phyloP scores from a whole-genome alignment of 2,888 invertebrate species.

The Archips crataeganus region DNA sequence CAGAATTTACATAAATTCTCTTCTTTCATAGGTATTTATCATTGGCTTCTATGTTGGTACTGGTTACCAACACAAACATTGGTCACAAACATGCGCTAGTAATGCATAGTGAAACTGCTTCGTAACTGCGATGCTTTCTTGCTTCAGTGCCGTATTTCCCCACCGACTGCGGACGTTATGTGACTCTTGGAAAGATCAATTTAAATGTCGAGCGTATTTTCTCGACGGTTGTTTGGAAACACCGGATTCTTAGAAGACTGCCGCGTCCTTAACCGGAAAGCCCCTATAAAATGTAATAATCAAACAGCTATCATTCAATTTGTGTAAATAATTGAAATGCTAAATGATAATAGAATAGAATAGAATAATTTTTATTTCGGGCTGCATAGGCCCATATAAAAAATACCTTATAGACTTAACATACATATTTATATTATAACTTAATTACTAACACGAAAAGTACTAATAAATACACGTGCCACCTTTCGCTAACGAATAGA shows the following conservation, averaged over 20 bases:
- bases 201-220: conserved; percentile 23
- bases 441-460: no score
- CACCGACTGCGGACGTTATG: conserved; percentile 35
- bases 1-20: conserved; percentile 35
- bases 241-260: conserved; percentile 1
- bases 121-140: conserved; percentile 30
- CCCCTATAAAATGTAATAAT: conserved; percentile 9
- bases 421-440: no score
- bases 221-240: background rate
- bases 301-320: conserved; percentile 8
- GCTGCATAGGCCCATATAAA: no score
- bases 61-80: conserved; percentile 9
- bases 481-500: conserved; percentile 21
- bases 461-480: conserved; percentile 26
- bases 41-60: conserved; percentile 5
- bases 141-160: conserved; percentile 29
- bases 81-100: conserved; percentile 12
- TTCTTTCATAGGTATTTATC: conserved; percentile 20
- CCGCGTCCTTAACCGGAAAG: background rate
- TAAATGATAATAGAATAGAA: conserved; percentile 22
- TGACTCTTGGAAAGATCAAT: conserved; percentile 33
- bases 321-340: conserved; percentile 23
- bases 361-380: no score
- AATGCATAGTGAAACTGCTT: conserved; percentile 29
- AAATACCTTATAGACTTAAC: no score